Evolutionary conservation across 2,113 vertebrate genomes (phyloP), one percentile per base, ranked within the genome.

Genomic region (Salvator merianae): DNA sequence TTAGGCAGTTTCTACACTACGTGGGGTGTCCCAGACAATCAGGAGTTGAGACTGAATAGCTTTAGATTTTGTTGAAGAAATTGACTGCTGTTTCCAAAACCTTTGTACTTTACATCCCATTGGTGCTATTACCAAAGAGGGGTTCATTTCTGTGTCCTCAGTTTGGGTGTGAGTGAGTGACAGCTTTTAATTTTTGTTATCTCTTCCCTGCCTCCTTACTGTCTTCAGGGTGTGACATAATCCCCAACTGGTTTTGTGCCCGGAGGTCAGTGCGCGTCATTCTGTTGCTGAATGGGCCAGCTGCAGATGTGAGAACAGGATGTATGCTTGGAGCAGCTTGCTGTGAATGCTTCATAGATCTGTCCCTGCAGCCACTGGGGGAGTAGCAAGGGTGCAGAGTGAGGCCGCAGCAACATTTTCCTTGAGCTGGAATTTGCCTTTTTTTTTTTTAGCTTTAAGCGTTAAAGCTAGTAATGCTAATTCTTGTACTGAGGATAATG

Each of bases 231-330:
- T 2, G 63, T 88, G 91, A 93, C 32, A 69, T 92, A 83, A 87
- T 76, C 81, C 36, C 68, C 5, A 1, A 0, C 87, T 1, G 7
- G 0, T 72, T 63, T n/a, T 63, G 62, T 88, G 91, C 93, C 90
- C 81, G 70, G 82, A 59, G 3, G 55, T 34, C 36, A 68, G 34
- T 3, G 5, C 1, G 13, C 84, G 81, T 75, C 43, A 3, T 0
- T n/a, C 82, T 88, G 91, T 88, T 86, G 20, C 30, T 28, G 59
- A 65, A 63, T 26, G 4, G 86, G 3, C 91, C 88, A 13, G 84
- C 73, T 2, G 1, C 90, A 90, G 89, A 79, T 87, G 75, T 81
- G 88, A 82, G 63, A 65, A 28, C 24, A 5, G 84, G 79, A 3
- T 26, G 0, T 0, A 74, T 28, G 1, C 68, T 72, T 8, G 10